phyloP scores from a whole-genome alignment of 30 jellyfish, hydroid and myxozoan species.

The Turritopsis rubra region DNA sequence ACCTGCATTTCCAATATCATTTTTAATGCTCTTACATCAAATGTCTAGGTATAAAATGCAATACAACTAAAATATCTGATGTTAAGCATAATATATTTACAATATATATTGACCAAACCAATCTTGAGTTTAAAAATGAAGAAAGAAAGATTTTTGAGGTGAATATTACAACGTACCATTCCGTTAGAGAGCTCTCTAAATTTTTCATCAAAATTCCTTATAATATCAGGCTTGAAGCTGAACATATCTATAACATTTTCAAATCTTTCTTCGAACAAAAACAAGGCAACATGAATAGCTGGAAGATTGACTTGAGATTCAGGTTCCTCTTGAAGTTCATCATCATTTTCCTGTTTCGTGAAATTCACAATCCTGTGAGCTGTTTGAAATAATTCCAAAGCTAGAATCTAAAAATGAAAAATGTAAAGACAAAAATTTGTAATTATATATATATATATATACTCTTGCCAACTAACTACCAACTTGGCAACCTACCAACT shows the following conservation, averaged over 20 bases:
- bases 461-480: too few species aligned
- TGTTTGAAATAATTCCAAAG: neutral
- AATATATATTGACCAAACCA: too few species aligned
- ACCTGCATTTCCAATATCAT: neutral
- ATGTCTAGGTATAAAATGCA: neutral
- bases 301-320: neutral
- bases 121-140: too few species aligned
- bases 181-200: neutral
- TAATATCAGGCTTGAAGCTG: neutral
- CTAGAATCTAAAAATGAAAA: neutral
- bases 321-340: neutral
- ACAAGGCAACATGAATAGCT: neutral
- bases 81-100: too few species aligned
- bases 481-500: too few species aligned
- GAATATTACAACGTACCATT: too few species aligned
- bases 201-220: neutral
- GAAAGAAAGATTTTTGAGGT: too few species aligned
- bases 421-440: too few species aligned
- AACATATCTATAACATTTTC: neutral
- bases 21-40: neutral
- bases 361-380: neutral
- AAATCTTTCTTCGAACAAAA: neutral
- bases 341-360: neutral
- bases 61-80: neutral
- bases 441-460: too few species aligned